These are phyloP conservation scores for Pantelozetes paolii DNA, from an alignment of 2,888 invertebrate species.

Conservation along the genomic window DNA sequence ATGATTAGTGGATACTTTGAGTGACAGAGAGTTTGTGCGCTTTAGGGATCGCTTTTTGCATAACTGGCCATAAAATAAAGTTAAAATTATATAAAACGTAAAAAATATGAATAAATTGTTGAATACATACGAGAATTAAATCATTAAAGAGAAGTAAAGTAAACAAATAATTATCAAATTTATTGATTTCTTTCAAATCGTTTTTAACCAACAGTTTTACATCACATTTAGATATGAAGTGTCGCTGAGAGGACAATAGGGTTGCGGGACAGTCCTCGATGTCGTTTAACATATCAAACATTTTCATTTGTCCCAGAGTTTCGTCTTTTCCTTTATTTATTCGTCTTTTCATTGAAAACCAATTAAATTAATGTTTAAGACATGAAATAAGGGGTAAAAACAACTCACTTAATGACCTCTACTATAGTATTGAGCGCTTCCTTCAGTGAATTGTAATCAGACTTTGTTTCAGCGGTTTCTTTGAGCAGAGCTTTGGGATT, in stretches of 20 bases:
- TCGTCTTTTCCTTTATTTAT: conserved; percentile 97
- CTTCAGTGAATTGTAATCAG: conserved; percentile 78
- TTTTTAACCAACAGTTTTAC: conserved; percentile 35
- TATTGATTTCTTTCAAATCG: neutral
- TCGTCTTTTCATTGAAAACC: conserved; percentile 51
- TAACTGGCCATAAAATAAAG: neutral
- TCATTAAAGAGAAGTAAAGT: conserved; percentile 90
- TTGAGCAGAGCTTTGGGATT: conserved; percentile 75
- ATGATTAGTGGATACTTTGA: neutral
- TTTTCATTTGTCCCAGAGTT: conserved; percentile 89
- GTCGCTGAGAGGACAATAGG: conserved; percentile 57
- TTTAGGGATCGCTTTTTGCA: conserved; percentile 41
- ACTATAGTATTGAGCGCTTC: conserved; percentile 80
- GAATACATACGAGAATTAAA: conserved; percentile 59
- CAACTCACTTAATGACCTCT: conserved; percentile 63
- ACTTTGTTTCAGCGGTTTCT: conserved; percentile 78
- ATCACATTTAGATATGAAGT: conserved; percentile 43
- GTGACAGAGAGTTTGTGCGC: conserved; percentile 37
- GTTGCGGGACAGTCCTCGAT: conserved; percentile 93
- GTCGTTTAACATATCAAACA: conserved; percentile 96
- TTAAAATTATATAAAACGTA: neutral
- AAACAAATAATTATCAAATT: conserved; percentile 52
- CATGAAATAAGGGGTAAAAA: conserved; percentile 52
- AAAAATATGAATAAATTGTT: neutral
- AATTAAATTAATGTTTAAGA: conserved; percentile 50